Conservation (phyloP, 2,888 invertebrate genomes). For the Tenthredo scrophulariae region DNA sequence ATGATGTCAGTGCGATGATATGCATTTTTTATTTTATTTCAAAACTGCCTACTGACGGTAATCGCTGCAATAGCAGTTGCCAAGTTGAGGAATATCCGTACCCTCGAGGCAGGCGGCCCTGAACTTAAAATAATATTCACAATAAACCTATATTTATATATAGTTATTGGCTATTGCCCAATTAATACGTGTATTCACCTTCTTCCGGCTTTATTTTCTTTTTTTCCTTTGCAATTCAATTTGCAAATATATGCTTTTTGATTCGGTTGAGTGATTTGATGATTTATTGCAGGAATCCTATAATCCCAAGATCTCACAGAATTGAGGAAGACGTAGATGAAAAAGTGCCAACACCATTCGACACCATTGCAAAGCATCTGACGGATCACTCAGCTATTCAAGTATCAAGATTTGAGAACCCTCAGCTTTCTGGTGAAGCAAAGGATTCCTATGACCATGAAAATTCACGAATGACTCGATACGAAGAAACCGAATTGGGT, state of each 20-base stretch:
- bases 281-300: constrained; percentile 33
- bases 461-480: constrained; percentile 58
- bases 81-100: constrained; percentile 22
- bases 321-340: constrained; percentile 57
- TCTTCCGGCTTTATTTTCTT: neutral
- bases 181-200: neutral
- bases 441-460: neutral
- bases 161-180: neutral
- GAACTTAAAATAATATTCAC: constrained; percentile 14
- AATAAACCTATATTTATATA: neutral
- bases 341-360: constrained; percentile 69
- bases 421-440: constrained; percentile 53
- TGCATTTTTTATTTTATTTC: neutral
- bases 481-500: constrained; percentile 63
- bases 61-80: neutral
- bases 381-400: constrained; percentile 68
- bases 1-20: constrained; percentile 11
- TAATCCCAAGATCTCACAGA: constrained; percentile 36
- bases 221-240: neutral
- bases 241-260: neutral
- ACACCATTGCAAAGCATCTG: constrained; percentile 71
- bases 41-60: neutral
- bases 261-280: neutral
- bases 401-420: constrained; percentile 62
- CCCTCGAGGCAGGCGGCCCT: neutral